A percentile compares a stretch with the other conserved stretches of the same genome.
These are phyloP conservation scores for Ceratosolen solmsi DNA, from an alignment of 1,140 invertebrate genomes.

Conservation along the genomic window DNA sequence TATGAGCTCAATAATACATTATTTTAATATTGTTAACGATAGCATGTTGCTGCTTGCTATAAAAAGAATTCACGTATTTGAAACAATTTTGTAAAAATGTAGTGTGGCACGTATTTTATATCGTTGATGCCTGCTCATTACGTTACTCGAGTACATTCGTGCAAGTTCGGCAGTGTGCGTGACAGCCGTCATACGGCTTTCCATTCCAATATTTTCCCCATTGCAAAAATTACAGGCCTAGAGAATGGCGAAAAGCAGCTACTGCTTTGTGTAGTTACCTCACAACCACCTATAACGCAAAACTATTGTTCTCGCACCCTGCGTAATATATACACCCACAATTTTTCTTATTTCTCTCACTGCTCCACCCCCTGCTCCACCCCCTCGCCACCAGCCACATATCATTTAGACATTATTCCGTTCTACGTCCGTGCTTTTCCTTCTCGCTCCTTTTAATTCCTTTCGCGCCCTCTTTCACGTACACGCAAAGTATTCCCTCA, in stretches of 20 bases:
- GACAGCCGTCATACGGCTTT: background rate
- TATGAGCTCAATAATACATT: too few species aligned
- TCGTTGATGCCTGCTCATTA: background rate
- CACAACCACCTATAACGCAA: background rate
- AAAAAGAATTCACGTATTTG: background rate
- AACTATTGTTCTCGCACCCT: slow-evolving; percentile 15
- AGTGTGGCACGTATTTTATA: background rate
- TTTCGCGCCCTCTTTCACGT: background rate
- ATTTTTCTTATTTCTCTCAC: background rate
- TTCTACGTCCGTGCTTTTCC: background rate
- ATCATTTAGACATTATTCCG: background rate
- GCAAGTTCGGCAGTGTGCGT: background rate
- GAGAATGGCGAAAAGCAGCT: slow-evolving; percentile 7
- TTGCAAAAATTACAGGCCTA: background rate
- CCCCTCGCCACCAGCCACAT: background rate
- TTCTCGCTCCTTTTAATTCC: background rate
- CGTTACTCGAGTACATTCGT: background rate
- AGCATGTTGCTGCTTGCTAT: too few species aligned
- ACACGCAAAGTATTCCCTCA: background rate
- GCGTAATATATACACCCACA: background rate
- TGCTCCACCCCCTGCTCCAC: background rate
- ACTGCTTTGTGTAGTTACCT: background rate
- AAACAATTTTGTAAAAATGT: background rate
- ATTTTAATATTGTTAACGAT: too few species aligned
- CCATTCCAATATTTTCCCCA: background rate